phyloP scores from a whole-genome alignment of 2,113 vertebrate genomes.

The Mesoclemmys tuberculata region DNA sequence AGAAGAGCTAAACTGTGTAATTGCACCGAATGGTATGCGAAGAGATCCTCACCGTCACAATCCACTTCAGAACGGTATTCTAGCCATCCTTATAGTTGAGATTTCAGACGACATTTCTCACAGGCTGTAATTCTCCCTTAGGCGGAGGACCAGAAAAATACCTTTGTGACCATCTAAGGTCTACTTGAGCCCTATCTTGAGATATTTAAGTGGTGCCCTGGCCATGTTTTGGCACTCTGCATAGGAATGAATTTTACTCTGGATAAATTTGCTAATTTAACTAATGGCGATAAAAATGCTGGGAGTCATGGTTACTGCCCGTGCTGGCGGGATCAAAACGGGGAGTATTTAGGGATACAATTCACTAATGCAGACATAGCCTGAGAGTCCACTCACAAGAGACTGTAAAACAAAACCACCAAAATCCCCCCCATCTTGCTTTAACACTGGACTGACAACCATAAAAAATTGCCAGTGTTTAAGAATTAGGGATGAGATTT shows the following conservation, averaged over 20 bases:
- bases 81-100: background rate
- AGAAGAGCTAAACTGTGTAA: background rate
- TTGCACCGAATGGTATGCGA: accelerated
- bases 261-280: background rate
- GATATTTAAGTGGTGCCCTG: background rate
- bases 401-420: background rate
- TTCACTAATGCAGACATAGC: background rate
- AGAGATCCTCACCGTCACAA: background rate
- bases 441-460: background rate
- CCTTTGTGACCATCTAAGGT: background rate
- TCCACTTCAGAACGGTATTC: background rate
- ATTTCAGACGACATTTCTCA: background rate
- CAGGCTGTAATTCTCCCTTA: background rate
- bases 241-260: background rate
- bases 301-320: background rate
- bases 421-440: background rate
- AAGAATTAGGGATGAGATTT: background rate
- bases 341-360: background rate
- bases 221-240: background rate
- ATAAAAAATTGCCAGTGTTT: background rate
- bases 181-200: background rate
- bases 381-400: background rate
- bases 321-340: background rate
- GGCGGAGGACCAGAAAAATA: background rate
- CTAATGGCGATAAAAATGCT: background rate